phyloP scores from a whole-genome alignment of 2,888 invertebrate genomes.

The Lypha dubia region DNA sequence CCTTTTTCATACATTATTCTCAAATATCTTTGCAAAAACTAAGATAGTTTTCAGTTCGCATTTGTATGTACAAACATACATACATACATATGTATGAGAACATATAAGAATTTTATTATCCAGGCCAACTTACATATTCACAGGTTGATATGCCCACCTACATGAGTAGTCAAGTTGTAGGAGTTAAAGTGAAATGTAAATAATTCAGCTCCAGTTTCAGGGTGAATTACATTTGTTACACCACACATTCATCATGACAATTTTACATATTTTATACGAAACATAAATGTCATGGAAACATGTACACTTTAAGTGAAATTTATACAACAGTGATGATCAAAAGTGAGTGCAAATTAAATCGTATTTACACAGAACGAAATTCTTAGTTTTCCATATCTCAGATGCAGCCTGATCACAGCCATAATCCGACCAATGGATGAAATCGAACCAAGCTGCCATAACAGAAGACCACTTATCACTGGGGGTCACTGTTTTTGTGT shows the following conservation, averaged over 20 bases:
- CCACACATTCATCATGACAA: slow-evolving; percentile 10
- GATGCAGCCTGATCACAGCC: too few species aligned
- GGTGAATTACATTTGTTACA: background rate
- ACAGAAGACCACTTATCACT: too few species aligned
- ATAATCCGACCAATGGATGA: too few species aligned
- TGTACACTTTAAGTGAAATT: background rate
- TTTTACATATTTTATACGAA: slow-evolving; percentile 1
- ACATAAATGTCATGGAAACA: slow-evolving; percentile 27
- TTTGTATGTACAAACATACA: background rate
- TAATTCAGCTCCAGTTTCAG: background rate
- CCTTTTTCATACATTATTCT: background rate
- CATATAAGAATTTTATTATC: too few species aligned
- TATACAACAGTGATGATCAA: background rate
- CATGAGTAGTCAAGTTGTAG: background rate
- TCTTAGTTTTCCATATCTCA: too few species aligned
- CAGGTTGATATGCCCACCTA: background rate
- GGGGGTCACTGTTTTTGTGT: too few species aligned
- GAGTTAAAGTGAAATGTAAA: background rate
- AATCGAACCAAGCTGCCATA: too few species aligned
- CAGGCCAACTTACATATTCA: background rate
- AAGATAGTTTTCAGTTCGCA: background rate
- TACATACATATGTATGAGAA: too few species aligned
- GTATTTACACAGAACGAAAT: too few species aligned
- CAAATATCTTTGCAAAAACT: background rate
- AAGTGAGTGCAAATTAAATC: background rate